phyloP scores from a whole-genome alignment of 1,140 invertebrate genomes.

The Lepidurus apus region DNA sequence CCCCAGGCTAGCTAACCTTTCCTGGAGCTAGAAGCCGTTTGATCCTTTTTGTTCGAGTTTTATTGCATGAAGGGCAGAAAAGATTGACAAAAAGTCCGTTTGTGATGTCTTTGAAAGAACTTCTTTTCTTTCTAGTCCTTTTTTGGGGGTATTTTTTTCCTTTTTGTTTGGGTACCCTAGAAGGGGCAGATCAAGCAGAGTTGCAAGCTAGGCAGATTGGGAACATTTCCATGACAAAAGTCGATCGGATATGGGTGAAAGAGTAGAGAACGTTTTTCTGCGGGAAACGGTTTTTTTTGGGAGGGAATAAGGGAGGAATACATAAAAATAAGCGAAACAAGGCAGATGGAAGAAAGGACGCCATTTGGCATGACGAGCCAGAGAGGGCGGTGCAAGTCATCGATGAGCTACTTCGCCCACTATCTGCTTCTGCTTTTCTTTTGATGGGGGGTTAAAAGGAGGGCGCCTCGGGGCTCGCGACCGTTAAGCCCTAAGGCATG shows the following conservation, averaged over 20 bases:
- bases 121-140: neutral
- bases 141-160: no score
- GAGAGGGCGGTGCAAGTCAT: neutral
- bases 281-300: neutral
- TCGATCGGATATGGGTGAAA: neutral
- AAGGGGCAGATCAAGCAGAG: neutral
- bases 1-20: neutral
- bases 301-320: neutral
- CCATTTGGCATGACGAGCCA: slow-evolving; percentile 15
- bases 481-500: neutral
- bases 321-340: neutral
- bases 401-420: neutral
- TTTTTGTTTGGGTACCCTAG: no score
- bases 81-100: neutral
- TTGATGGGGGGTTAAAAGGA: neutral
- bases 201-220: slow-evolving; percentile 7
- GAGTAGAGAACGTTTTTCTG: neutral
- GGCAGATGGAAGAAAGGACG: neutral
- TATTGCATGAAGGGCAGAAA: neutral
- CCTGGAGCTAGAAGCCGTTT: neutral
- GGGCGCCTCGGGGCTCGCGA: neutral
- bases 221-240: slow-evolving; percentile 14
- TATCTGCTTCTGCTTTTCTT: neutral
- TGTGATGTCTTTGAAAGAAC: neutral
- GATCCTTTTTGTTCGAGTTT: neutral